phyloP scores from a whole-genome alignment of 2,888 invertebrate species.

The Apotomis capreana region DNA sequence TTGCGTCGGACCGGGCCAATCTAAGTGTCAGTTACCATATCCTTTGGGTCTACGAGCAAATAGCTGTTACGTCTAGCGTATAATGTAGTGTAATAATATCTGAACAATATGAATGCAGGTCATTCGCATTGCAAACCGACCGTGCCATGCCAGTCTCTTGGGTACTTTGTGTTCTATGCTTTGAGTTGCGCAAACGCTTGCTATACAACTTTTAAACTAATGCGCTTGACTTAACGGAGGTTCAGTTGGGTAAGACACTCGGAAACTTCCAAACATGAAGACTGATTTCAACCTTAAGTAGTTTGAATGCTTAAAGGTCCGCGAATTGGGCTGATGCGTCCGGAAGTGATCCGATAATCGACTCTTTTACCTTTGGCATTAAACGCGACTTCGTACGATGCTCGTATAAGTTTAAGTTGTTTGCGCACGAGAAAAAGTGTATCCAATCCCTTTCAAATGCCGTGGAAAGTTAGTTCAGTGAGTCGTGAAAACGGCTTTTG shows the following conservation, averaged over 20 bases:
- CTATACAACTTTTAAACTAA: slow-evolving; percentile 18
- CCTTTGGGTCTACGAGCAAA: slow-evolving; percentile 27
- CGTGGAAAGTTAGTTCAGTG: slow-evolving; percentile 46
- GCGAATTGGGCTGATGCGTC: slow-evolving; percentile 4
- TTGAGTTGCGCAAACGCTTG: slow-evolving; percentile 36
- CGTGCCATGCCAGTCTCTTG: slow-evolving; percentile 18
- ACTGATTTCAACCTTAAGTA: slow-evolving; percentile 4
- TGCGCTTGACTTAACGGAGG: not conserved
- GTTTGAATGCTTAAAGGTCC: slow-evolving; percentile 1
- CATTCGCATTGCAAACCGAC: slow-evolving; percentile 39
- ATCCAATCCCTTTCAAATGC: slow-evolving; percentile 43
- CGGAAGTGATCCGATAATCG: slow-evolving; percentile 5
- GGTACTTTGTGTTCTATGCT: not conserved
- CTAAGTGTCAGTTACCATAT: slow-evolving; percentile 33
- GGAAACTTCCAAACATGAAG: slow-evolving; percentile 9
- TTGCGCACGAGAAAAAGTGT: slow-evolving; percentile 50
- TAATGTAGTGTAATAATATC: slow-evolving; percentile 39
- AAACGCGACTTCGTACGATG: slow-evolving; percentile 22
- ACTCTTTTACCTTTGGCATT: slow-evolving; percentile 19
- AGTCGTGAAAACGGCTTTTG: slow-evolving; percentile 38
- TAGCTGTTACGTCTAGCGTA: slow-evolving; percentile 32
- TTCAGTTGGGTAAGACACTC: not conserved
- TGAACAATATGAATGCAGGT: slow-evolving; percentile 40
- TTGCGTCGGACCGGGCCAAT: slow-evolving; percentile 8
- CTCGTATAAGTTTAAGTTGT: slow-evolving; percentile 42